Base-by-base conservation (phyloP, 2,888 invertebrate species). In the Pegoplata infirma region DNA sequence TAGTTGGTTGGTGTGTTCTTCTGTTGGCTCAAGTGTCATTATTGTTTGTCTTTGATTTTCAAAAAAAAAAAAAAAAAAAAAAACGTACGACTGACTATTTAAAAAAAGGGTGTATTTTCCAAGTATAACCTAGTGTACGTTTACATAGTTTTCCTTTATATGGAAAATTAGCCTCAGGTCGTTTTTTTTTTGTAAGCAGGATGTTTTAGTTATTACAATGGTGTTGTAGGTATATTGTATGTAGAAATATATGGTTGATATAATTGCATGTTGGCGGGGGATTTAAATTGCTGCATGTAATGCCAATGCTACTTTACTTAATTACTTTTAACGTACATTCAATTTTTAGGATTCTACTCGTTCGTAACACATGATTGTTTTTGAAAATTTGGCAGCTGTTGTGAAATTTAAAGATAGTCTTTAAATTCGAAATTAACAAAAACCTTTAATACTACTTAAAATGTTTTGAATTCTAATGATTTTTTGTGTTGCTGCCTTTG, bases 41-140 rank as follows among this genome's bases (percentile, higher is more conserved):
- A 69, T 76, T 75, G 75, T 75, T 68, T 75, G 75, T 68, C 40
- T 75, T 63, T 74, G 74, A 63, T 68, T 68, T 66, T 51, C 17
- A n/a, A n/a, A n/a, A n/a, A n/a, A n/a, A n/a, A n/a, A n/a, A n/a
- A n/a, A n/a, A n/a, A n/a, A n/a, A n/a, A n/a, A n/a, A n/a, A 46
- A 56, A 74, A 69, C n/a, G 56, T 49, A 44, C 17, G 25, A 40
- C n/a, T 17, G 25, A 40, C n/a, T 17, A 46, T 23, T n/a, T n/a
- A n/a, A 66, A 68, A 67, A 68, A 63, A 76, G 75, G 75, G 75
- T 76, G 75, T 76, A 76, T 76, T 76, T 76, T 68, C 56, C 75
- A 69, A 63, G 75, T 69, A 76, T n/a, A 40, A 40, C 36, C n/a
- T n/a, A n/a, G 36, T 40, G n/a, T n/a, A n/a, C n/a, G 5, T n/a